Conservation (phyloP, 2,888 invertebrate species). For the Drosophila koepferae region DNA sequence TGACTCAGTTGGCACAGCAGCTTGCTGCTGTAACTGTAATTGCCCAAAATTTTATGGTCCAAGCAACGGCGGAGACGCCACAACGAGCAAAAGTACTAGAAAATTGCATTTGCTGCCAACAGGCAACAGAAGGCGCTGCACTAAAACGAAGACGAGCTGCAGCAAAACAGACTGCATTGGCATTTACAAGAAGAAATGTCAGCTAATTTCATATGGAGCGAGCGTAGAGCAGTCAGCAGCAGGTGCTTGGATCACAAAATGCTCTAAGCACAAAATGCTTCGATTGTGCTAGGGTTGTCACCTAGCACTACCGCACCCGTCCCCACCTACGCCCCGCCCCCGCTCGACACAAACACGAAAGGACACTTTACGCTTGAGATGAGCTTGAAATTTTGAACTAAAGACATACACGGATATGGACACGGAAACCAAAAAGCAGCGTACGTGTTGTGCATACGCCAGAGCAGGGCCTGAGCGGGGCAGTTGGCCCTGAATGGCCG, state of each 20-base stretch:
- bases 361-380: conserved; percentile 76
- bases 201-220: conserved; percentile 59
- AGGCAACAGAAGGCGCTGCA: conserved; percentile 68
- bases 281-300: conserved; percentile 19
- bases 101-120: conserved; percentile 73
- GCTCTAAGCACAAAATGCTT: conserved; percentile 43
- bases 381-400: conserved; percentile 55
- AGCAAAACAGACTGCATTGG: conserved; percentile 42
- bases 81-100: conserved; percentile 62
- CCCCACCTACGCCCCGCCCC: neutral
- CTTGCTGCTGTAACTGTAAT: conserved; percentile 66
- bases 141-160: conserved; percentile 54
- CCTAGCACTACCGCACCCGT: neutral
- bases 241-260: conserved; percentile 81
- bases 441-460: conserved; percentile 70
- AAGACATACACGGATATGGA: conserved; percentile 56
- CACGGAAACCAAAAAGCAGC: conserved; percentile 53
- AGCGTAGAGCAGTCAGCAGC: conserved; percentile 52
- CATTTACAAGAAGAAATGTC: conserved; percentile 66
- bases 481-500: too few relatives aligned
- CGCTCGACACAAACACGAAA: conserved; percentile 58
- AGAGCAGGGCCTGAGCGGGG: neutral
- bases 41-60: conserved; percentile 75
- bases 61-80: conserved; percentile 39
- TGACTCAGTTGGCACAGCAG: conserved; percentile 32